These are phyloP conservation scores for Lochmaea crataegi DNA, from an alignment of 2,888 invertebrate genomes.

Conservation along the genomic window DNA sequence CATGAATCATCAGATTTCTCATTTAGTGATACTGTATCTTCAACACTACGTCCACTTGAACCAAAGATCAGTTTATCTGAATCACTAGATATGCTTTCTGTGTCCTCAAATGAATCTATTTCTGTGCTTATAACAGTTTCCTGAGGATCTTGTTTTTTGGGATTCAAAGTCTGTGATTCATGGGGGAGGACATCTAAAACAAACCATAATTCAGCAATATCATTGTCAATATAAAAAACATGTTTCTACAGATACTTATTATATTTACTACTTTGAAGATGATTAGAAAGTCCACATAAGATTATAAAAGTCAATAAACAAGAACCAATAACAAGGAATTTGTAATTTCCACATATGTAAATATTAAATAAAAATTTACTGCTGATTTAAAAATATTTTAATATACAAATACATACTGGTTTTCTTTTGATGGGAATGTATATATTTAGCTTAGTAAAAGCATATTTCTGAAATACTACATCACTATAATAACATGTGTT, in stretches of 20 bases:
- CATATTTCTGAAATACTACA: slow-evolving; percentile 16
- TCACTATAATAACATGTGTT: slow-evolving; percentile 34
- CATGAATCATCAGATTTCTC: too few relatives aligned
- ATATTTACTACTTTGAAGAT: background rate
- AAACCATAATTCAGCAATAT: background rate
- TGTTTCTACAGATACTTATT: background rate
- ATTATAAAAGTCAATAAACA: background rate
- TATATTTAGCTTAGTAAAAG: slow-evolving; percentile 7
- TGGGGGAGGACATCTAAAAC: background rate
- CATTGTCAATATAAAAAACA: background rate
- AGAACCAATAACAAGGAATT: background rate
- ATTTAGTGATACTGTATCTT: background rate
- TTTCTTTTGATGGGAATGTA: slow-evolving; percentile 10
- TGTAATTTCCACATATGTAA: slow-evolving; percentile 8
- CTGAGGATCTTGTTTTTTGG: background rate
- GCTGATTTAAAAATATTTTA: background rate
- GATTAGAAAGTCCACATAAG: background rate
- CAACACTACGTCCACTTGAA: background rate
- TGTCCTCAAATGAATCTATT: background rate
- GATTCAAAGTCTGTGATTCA: background rate
- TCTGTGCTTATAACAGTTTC: background rate
- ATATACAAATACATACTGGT: slow-evolving; percentile 8
- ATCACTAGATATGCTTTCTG: background rate
- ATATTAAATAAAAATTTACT: slow-evolving; percentile 7
- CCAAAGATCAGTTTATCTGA: background rate